phyloP scores from a whole-genome alignment of 2,888 invertebrate species.

The Stenchaetothrips biformis region DNA sequence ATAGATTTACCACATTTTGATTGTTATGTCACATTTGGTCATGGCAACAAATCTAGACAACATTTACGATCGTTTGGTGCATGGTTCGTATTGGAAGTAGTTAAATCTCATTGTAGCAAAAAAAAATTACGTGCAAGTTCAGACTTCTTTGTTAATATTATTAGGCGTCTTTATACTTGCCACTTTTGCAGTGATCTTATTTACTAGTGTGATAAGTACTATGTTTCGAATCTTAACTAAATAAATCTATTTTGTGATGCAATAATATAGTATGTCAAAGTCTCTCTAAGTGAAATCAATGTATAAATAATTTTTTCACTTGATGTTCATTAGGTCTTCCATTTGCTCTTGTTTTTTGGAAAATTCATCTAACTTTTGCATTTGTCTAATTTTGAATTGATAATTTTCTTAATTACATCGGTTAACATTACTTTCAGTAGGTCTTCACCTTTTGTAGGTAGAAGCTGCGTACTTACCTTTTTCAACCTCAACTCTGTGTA shows the following conservation, averaged over 20 bases:
- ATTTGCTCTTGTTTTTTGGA: constrained; percentile 3
- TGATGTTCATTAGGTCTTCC: constrained; percentile 13
- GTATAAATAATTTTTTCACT: constrained; percentile 12
- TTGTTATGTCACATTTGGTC: not conserved
- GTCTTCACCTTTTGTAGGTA: too few species aligned
- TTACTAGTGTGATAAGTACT: constrained; percentile 5
- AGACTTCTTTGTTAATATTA: not conserved
- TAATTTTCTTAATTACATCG: too few species aligned
- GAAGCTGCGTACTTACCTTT: too few species aligned
- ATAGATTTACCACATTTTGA: constrained; percentile 8
- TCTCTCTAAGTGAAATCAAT: constrained; percentile 9
- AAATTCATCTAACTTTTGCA: not conserved
- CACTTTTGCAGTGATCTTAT: not conserved
- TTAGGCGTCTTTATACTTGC: not conserved
- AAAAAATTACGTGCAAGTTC: not conserved
- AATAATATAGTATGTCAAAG: constrained; percentile 8
- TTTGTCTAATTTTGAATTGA: not conserved
- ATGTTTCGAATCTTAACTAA: not conserved
- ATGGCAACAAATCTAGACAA: not conserved
- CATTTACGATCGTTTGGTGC: not conserved
- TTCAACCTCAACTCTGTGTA: too few species aligned
- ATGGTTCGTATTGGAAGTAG: constrained; percentile 4
- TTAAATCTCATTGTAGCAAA: not conserved
- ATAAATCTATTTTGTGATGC: constrained; percentile 20
- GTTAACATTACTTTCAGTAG: too few species aligned